Evolutionary conservation across 2,113 vertebrate genomes (phyloP).

Genomic region (Laticauda laticaudata): DNA sequence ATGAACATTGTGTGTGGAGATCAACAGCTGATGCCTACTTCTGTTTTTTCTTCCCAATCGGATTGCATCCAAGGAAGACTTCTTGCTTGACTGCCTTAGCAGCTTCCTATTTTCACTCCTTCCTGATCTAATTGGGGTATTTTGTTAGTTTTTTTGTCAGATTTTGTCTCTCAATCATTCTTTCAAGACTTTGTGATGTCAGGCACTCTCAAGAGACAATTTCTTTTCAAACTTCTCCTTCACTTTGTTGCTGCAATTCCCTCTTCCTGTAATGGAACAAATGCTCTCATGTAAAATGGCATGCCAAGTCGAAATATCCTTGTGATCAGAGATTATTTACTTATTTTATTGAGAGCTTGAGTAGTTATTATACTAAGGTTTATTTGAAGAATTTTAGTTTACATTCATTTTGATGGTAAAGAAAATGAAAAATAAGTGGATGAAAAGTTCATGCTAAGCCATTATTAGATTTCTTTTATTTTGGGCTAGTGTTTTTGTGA

Average conservation of each 20-base stretch:
- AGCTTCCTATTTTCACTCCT: constrained; percentile 52
- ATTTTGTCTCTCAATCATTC: neutral
- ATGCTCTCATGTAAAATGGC: neutral
- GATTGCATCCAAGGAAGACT: constrained; percentile 59
- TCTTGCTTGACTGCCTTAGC: constrained; percentile 49
- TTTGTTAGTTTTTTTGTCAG: neutral
- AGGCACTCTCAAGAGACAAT: neutral
- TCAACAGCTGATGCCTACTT: constrained; percentile 54
- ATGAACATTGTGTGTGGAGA: constrained; percentile 46
- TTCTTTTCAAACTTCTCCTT: neutral
- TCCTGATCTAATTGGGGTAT: neutral
- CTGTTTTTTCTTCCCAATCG: constrained; percentile 56
- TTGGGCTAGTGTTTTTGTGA: neutral
- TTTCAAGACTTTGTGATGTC: neutral
- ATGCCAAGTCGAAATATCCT: neutral
- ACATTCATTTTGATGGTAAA: neutral
- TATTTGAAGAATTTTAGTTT: neutral
- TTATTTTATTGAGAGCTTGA: neutral
- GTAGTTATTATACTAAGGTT: neutral
- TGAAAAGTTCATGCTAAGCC: neutral
- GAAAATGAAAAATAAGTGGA: neutral
- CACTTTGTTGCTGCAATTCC: neutral
- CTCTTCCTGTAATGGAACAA: neutral
- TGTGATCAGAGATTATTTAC: neutral
- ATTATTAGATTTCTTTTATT: neutral